Percentiles rank a stretch among this genome's conserved stretches.
Evolutionary conservation across 1,140 invertebrate species (phyloP).

Genomic region (Aphelenchoides fujianensis): DNA sequence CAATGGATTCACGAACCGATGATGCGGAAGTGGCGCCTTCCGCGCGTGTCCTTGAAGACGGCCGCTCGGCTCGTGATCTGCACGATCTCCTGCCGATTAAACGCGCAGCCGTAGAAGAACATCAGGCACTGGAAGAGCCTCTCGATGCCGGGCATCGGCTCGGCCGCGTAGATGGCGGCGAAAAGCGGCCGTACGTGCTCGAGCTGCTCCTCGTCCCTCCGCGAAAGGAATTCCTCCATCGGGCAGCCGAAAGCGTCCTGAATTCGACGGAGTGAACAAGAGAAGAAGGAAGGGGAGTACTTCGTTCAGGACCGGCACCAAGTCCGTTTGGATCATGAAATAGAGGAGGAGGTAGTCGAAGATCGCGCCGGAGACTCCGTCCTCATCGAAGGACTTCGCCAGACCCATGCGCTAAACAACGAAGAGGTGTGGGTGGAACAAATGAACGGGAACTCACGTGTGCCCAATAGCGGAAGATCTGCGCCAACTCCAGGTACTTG

Average conservation of each 20-base stretch:
- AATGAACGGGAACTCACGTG: neutral
- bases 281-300: too few species aligned
- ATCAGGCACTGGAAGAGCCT: neutral
- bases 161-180: neutral
- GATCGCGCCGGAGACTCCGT: neutral
- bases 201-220: too few species aligned
- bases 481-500: neutral
- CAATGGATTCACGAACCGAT: neutral
- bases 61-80: neutral
- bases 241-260: neutral
- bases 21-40: neutral
- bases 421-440: neutral
- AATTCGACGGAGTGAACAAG: too few species aligned
- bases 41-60: neutral
- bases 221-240: conserved; percentile 8
- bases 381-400: neutral
- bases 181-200: neutral
- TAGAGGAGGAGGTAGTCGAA: conserved; percentile 6
- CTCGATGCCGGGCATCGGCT: neutral
- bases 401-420: neutral
- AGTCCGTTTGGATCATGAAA: neutral
- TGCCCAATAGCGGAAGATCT: neutral
- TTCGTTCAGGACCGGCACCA: neutral
- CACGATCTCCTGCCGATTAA: neutral
- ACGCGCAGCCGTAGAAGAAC: neutral